Base-by-base conservation (phyloP, 2,888 invertebrate species). In the Melanchra persicariae region DNA sequence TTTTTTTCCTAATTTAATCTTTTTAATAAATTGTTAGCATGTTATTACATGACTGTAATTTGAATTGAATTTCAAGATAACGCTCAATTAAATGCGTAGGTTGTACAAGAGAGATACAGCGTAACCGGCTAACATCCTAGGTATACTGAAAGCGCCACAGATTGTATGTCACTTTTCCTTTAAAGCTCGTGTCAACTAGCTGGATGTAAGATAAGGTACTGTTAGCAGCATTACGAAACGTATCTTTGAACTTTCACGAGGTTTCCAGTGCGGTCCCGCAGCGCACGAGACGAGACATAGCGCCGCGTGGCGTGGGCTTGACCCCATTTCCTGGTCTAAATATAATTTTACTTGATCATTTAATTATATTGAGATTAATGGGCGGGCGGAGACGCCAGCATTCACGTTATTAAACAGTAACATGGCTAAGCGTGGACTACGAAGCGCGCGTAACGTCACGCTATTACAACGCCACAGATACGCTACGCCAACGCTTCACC, bases 351-450 rank as follows among this genome's bases (percentile, higher is more conserved):
- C 94, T 95, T 95, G 95, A 95, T 95, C 95, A 94, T 95, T 94
- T 95, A 94, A 95, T 95, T 95, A 95, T 95, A 94, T 95, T 92
- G 93, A 95, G 95, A 95, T 95, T 94, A 95, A 95, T 95, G 92
- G 92, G 89, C 90, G 88, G 90, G 89, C 87, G 90, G 89, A 88
- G 92, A 94, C 92, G 94, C 93, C 93, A 93, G 93, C 93, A 89
- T 93, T 91, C 84, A 89, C 91, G 92, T 92, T 93, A 93, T 92
- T 93, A 94, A 92, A 93, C 90, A 91, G 68, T 37, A 60, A 58
- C 47, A 68, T 67, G 60, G 70, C 19, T 49, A 67, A 43, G 62
- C 55, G 45, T 49, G 24, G 55, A 57, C 68, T 59, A 61, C 22
- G 64, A 40, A 61, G 61, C 49, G 7, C 8, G 19, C 37, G 30